Evolutionary conservation across 1,140 invertebrate genomes (phyloP).

Genomic region (Pogonomyrmex barbatus): DNA sequence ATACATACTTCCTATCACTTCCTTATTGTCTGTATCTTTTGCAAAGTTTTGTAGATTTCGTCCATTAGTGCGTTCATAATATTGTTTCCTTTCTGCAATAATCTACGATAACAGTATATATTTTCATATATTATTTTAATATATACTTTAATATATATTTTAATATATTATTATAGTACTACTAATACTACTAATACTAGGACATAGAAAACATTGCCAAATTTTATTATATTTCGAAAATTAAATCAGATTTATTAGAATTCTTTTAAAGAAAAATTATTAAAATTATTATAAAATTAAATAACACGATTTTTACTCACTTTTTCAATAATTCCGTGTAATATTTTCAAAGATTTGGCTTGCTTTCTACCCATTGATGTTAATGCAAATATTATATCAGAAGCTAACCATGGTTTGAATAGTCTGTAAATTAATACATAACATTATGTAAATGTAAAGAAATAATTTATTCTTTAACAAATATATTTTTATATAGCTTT

Average conservation of each 20-base stretch:
- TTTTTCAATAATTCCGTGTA: conserved; percentile 90
- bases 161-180: background rate
- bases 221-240: too few relatives aligned
- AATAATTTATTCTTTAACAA: background rate
- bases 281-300: background rate
- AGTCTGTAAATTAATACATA: conserved; percentile 81
- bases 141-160: too few relatives aligned
- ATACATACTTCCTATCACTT: conserved; percentile 37
- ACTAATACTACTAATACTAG: too few relatives aligned
- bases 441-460: background rate
- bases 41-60: conserved; percentile 52
- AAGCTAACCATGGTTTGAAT: conserved; percentile 88
- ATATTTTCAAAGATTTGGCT: conserved; percentile 87
- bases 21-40: background rate
- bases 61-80: conserved; percentile 72
- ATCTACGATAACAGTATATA: conserved; percentile 67
- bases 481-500: background rate
- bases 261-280: background rate
- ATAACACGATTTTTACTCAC: conserved; percentile 82
- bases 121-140: background rate
- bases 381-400: conserved; percentile 86
- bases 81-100: conserved; percentile 76
- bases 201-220: too few relatives aligned
- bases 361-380: conserved; percentile 85
- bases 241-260: background rate